Percentiles rank a stretch among this genome's conserved stretches.
phyloP scores from a whole-genome alignment of 2,797 vertebrate genomes.

The Valencia hispanica region DNA sequence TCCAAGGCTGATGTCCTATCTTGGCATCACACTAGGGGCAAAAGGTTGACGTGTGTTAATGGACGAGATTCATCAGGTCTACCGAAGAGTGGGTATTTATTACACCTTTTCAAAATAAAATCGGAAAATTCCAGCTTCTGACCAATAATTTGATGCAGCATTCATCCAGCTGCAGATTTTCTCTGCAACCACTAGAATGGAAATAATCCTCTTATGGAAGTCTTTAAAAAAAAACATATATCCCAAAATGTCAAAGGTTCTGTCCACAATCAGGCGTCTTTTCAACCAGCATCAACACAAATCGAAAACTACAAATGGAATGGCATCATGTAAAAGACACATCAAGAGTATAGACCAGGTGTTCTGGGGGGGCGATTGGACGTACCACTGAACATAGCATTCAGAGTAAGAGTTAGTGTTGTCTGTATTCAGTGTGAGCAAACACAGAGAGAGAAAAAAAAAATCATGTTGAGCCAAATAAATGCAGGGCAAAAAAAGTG shows the following conservation, averaged over 20 bases:
- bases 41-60: background rate
- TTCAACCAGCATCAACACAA: slow-evolving; percentile 73
- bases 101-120: background rate
- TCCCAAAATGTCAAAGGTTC: slow-evolving; percentile 50
- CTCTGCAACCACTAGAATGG: background rate
- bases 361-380: slow-evolving; percentile 60
- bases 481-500: slow-evolving; percentile 58
- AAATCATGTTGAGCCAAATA: slow-evolving; percentile 71
- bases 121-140: background rate
- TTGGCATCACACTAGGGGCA: background rate
- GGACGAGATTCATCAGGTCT: background rate
- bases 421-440: slow-evolving; percentile 86
- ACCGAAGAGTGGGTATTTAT: background rate
- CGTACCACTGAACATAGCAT: slow-evolving; percentile 67
- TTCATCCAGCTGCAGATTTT: background rate
- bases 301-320: slow-evolving; percentile 66
- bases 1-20: background rate
- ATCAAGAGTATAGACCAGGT: slow-evolving; percentile 68
- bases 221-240: slow-evolving; percentile 10
- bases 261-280: slow-evolving; percentile 60
- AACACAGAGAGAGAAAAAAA: slow-evolving; percentile 66
- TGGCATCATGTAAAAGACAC: slow-evolving; percentile 66
- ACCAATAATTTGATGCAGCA: background rate
- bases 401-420: slow-evolving; percentile 82
- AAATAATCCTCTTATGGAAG: slow-evolving; percentile 14